Conservation (phyloP, 2,888 invertebrate species). For the Chirona hameri region DNA sequence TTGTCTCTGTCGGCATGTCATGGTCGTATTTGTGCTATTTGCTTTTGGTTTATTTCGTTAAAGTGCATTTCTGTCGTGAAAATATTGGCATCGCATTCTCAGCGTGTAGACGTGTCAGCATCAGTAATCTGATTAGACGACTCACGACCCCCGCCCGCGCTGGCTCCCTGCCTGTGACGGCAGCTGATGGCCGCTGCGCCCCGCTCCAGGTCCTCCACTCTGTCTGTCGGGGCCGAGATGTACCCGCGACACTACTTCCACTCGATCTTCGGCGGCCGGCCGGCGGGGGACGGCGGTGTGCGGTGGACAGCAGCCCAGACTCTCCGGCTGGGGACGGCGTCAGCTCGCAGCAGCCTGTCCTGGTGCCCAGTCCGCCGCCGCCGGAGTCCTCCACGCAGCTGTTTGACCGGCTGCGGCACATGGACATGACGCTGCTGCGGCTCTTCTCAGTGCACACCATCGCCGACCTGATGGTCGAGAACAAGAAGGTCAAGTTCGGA, state of each 20-base stretch:
- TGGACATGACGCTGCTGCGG: constrained; percentile 67
- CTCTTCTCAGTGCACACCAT: constrained; percentile 67
- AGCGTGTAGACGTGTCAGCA: too few species aligned
- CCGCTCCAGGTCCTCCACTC: background rate
- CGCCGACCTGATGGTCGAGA: constrained; percentile 78
- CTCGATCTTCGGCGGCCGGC: constrained; percentile 6
- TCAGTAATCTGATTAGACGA: too few species aligned
- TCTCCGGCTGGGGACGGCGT: background rate
- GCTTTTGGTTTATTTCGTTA: too few species aligned
- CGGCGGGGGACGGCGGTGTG: background rate
- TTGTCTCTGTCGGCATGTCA: too few species aligned
- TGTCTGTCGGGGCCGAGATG: constrained; percentile 27
- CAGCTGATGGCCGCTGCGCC: too few species aligned
- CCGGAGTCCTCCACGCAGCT: constrained; percentile 46
- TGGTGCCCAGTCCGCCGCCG: background rate
- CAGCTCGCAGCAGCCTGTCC: background rate
- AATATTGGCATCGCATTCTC: too few species aligned
- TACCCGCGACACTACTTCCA: constrained; percentile 26
- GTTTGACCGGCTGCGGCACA: constrained; percentile 60
- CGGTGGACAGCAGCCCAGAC: background rate
- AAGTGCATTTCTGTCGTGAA: too few species aligned
- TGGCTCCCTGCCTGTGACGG: too few species aligned
- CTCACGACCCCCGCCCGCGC: too few species aligned
- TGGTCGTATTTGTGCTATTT: too few species aligned
- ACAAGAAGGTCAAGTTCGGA: constrained; percentile 75